These are phyloP conservation scores for Struthidea cinerea DNA, from an alignment of 2,113 vertebrate species.

Conservation along the genomic window DNA sequence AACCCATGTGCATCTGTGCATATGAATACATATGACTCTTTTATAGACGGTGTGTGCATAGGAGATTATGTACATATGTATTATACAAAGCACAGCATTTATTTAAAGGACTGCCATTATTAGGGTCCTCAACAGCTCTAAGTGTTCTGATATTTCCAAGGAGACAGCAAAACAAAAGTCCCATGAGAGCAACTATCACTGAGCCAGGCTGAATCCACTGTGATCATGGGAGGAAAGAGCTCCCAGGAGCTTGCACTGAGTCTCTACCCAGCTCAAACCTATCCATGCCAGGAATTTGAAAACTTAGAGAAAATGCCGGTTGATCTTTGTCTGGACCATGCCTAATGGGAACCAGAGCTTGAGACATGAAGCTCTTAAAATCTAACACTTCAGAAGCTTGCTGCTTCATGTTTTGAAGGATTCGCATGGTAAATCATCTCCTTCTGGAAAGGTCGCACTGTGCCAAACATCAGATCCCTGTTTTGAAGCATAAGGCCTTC, in stretches of 20 bases:
- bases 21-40: neutral
- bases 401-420: neutral
- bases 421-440: neutral
- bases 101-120: neutral
- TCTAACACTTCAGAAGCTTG: neutral
- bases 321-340: neutral
- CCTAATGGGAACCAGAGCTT: neutral
- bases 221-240: neutral
- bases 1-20: neutral
- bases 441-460: neutral
- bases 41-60: accelerated
- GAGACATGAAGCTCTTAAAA: neutral
- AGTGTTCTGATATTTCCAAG: neutral
- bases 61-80: neutral
- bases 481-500: neutral
- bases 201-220: neutral
- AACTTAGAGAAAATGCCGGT: neutral
- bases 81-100: neutral
- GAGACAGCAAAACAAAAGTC: neutral
- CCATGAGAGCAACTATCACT: accelerated
- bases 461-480: neutral
- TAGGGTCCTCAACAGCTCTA: neutral
- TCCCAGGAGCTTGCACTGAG: accelerated
- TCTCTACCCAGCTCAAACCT: neutral
- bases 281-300: neutral